Conservation (phyloP, 2,797 vertebrate genomes). For the Squalus acanthias region DNA sequence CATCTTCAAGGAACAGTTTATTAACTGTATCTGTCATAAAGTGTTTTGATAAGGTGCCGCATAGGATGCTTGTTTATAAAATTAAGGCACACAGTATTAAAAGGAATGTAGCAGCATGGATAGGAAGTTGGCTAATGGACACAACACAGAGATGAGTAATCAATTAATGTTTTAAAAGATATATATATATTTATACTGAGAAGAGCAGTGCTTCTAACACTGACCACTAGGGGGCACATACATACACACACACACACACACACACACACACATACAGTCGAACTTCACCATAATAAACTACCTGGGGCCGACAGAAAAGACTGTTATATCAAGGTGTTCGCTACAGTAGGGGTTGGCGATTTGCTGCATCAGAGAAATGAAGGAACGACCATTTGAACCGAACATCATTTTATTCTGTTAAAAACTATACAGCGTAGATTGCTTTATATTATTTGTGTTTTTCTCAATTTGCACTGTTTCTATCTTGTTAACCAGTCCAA, state of each 20-base stretch:
- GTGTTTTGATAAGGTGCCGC: background rate
- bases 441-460: background rate
- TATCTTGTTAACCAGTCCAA: background rate
- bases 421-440: background rate
- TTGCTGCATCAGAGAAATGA: background rate
- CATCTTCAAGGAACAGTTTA: background rate
- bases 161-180: background rate
- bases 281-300: too few species aligned
- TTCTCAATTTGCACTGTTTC: background rate
- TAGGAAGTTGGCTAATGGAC: background rate
- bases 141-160: background rate
- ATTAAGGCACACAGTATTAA: background rate
- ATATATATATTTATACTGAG: background rate
- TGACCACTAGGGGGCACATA: background rate
- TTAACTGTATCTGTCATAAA: background rate
- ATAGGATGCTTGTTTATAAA: background rate
- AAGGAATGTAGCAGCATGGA: background rate
- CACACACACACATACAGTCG: too few species aligned
- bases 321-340: background rate
- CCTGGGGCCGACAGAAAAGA: background rate
- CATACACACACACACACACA: too few species aligned
- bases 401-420: background rate
- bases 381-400: background rate
- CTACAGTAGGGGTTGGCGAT: background rate
- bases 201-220: background rate